These are phyloP conservation scores for Timema cristinae DNA, from an alignment of 2,888 invertebrate species.

Conservation along the genomic window DNA sequence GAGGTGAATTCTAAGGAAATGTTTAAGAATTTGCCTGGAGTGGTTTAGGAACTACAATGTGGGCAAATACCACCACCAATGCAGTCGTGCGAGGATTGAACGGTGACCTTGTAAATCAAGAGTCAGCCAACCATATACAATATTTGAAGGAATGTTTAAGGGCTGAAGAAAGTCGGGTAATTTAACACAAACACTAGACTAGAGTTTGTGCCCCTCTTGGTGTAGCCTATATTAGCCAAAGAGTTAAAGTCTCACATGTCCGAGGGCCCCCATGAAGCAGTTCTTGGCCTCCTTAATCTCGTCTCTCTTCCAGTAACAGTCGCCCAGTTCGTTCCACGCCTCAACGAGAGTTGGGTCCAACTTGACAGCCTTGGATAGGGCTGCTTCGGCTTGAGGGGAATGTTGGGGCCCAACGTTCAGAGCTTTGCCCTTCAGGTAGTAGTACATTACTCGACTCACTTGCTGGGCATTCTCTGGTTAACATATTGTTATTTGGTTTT, in stretches of 20 bases:
- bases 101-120: no score
- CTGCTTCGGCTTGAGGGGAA: slow-evolving; percentile 65
- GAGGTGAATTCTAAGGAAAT: no score
- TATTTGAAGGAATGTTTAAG: no score
- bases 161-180: no score
- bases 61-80: no score
- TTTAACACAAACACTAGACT: no score
- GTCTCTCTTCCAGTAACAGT: slow-evolving; percentile 83
- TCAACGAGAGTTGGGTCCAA: slow-evolving; percentile 73
- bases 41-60: no score
- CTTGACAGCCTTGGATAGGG: slow-evolving; percentile 78
- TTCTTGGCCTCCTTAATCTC: slow-evolving; percentile 75
- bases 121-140: no score
- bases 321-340: slow-evolving; percentile 87
- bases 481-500: background rate
- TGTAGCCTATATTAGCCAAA: no score
- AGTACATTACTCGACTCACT: slow-evolving; percentile 53
- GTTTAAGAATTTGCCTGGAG: no score
- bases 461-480: slow-evolving; percentile 30
- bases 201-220: no score
- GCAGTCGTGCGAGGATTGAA: no score
- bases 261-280: slow-evolving; percentile 74
- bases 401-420: slow-evolving; percentile 68
- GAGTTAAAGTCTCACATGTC: slow-evolving; percentile 53
- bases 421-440: slow-evolving; percentile 68